phyloP scores from a whole-genome alignment of 2,113 vertebrate species.

The Cinclus cinclus region DNA sequence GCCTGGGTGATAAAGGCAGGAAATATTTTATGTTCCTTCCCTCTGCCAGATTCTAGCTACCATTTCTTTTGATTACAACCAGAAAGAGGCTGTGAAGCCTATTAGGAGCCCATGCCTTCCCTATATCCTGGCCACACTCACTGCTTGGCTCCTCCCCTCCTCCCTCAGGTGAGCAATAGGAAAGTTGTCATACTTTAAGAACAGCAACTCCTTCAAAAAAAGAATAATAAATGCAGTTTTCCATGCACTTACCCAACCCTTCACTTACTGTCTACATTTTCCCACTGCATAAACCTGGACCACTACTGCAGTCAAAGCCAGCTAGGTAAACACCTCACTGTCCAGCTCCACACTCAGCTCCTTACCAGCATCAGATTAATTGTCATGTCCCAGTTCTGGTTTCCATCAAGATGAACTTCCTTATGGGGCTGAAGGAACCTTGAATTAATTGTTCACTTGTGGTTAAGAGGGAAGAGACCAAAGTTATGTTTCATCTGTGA shows the following conservation, averaged over 20 bases:
- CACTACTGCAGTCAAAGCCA: rapidly evolving
- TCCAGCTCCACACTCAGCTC: neutral
- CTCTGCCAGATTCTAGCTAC: neutral
- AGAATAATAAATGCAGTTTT: neutral
- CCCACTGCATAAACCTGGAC: neutral
- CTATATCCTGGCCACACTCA: neutral
- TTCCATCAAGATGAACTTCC: neutral
- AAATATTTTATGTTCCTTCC: neutral
- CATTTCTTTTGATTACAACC: neutral
- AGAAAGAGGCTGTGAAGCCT: neutral
- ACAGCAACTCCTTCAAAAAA: neutral
- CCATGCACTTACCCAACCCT: no score
- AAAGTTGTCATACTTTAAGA: neutral
- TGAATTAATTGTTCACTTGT: neutral
- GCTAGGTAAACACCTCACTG: neutral
- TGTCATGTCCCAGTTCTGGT: neutral
- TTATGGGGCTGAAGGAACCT: neutral
- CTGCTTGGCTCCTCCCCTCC: neutral
- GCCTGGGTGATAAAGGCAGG: neutral
- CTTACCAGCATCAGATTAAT: neutral
- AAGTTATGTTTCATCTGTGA: neutral
- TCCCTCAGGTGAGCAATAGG: neutral
- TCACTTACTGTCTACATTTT: neutral
- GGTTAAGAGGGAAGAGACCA: neutral
- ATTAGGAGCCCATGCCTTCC: neutral